Evolutionary conservation across 2,113 vertebrate genomes (phyloP).

Genomic region (Rhea pennata): DNA sequence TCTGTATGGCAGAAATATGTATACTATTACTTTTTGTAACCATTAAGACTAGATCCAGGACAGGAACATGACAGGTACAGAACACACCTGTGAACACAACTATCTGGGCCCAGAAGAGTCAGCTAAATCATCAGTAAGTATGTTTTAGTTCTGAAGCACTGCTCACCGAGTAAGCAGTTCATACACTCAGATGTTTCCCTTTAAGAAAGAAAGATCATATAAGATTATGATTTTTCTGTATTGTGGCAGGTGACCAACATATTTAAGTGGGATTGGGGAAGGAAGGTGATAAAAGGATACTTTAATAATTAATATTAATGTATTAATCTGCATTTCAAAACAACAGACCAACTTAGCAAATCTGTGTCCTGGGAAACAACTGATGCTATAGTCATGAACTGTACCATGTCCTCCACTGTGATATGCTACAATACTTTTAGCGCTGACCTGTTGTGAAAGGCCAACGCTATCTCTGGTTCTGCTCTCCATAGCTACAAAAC

Average conservation of each 20-base stretch:
- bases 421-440: background rate
- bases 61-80: background rate
- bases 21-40: background rate
- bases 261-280: background rate
- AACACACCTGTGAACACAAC: background rate
- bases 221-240: background rate
- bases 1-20: background rate
- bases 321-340: slow-evolving; percentile 3
- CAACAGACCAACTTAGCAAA: slow-evolving; percentile 52
- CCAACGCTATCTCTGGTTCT: background rate
- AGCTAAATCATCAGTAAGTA: background rate
- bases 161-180: background rate
- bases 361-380: background rate
- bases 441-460: background rate
- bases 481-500: background rate
- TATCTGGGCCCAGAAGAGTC: background rate
- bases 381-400: background rate
- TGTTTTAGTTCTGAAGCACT: background rate
- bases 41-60: background rate
- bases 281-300: background rate
- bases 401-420: background rate
- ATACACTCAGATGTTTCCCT: background rate
- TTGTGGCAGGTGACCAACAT: background rate
- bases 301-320: background rate
- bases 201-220: background rate